Base-by-base conservation (phyloP, 2,113 vertebrate genomes). In the Porphyrio hochstetteri region DNA sequence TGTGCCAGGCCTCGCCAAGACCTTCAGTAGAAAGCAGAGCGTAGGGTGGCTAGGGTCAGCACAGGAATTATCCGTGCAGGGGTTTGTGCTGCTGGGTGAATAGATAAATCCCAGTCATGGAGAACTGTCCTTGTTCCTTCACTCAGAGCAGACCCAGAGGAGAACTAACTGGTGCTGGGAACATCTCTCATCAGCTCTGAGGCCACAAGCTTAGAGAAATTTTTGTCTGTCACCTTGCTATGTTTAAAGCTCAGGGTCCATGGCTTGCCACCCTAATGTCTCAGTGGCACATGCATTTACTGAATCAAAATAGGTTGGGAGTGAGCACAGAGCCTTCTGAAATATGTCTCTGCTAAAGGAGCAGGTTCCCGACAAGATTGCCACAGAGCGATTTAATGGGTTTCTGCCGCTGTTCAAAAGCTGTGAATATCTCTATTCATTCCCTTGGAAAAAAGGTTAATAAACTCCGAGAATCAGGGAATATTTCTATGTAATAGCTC, bases 331-430 rank as follows among this genome's bases (percentile, higher is more conserved):
- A 91, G 77, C 28, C n/a, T 79, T 84, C 67, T 85, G 74, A 92
- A 95, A 89, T 13, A 3, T 63, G 83, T 74, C 38, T 83, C 77
- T 82, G 81, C 83, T 72, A 55, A 76, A 92, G 70, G 83, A 96
- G 79, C 83, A 87, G 88, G 67, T 27, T 91, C 50, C 65, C 1
- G 10, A 93, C 91, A 91, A 88, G 92, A 89, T 9, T 91, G 48
- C 83, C 83, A 80, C 77, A 80, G 74, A 87, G 50, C 55, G 93
- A 57, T 83, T 84, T 96, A 93, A 96, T 82, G 55, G 77, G 36
- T 94, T 96, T 95, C 83, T 89, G 67, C 36, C 27, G 75, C 86
- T 91, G 86, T 52, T 96, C 92, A 89, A 89, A 95, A 93, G 83
- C 91, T 94, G 59, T 85, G 83, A 91, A 67, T 76, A 91, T 68